These are phyloP conservation scores for Lutjanus argentimaculatus DNA, from an alignment of 2,797 vertebrate genomes.

Conservation along the genomic window DNA sequence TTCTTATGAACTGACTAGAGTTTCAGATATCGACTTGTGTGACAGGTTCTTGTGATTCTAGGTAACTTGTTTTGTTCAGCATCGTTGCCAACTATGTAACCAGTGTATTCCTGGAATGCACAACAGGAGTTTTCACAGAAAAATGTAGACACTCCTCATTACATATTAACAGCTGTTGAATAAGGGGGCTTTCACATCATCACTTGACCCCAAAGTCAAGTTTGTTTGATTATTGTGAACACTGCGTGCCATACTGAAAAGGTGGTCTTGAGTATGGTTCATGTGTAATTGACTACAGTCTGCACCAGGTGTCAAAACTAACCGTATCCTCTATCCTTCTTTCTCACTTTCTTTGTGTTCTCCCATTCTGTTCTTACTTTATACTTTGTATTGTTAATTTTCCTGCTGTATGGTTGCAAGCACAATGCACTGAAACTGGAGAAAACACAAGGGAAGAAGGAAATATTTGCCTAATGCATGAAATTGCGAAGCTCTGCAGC, in stretches of 20 bases:
- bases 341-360: slow-evolving; percentile 22
- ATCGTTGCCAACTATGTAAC: not conserved
- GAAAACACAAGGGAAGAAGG: slow-evolving; percentile 5
- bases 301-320: too few species aligned
- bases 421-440: not conserved
- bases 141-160: not conserved
- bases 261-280: too few species aligned
- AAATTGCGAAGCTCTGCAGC: not conserved
- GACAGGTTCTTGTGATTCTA: slow-evolving; percentile 8
- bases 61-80: not conserved
- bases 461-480: not conserved
- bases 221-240: too few species aligned
- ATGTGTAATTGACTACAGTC: too few species aligned
- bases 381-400: slow-evolving; percentile 1
- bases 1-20: not conserved
- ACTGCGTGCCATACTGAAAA: too few species aligned
- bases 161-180: not conserved
- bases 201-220: too few species aligned
- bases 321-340: not conserved
- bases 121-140: not conserved
- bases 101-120: slow-evolving; percentile 6
- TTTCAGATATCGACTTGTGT: slow-evolving; percentile 18
- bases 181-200: too few species aligned
- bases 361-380: slow-evolving; percentile 5
- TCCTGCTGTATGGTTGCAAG: not conserved